These are phyloP conservation scores for Papilio machaon DNA, from an alignment of 1,140 invertebrate species.

Conservation along the genomic window DNA sequence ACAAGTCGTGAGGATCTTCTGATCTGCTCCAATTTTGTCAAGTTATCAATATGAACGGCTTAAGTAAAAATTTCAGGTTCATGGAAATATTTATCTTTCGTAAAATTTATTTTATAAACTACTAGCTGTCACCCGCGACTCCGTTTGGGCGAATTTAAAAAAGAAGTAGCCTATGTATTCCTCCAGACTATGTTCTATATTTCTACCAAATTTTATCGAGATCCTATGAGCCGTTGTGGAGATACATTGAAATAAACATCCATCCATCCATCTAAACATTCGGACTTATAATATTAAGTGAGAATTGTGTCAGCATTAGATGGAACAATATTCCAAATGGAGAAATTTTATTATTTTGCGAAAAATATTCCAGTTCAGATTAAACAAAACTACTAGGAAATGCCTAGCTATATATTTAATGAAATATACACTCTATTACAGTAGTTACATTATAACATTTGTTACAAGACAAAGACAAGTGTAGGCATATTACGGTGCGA, in stretches of 20 bases:
- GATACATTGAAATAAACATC: no score
- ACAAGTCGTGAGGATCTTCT: conserved; percentile 18
- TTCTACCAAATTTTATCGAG: no score
- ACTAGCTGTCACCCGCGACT: no score
- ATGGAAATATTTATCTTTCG: background rate
- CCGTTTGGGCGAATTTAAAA: no score
- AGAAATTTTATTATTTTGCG: background rate
- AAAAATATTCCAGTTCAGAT: background rate
- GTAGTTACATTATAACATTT: background rate
- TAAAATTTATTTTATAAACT: background rate
- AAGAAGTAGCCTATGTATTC: no score
- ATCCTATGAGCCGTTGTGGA: no score
- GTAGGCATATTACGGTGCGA: background rate
- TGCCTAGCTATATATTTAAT: background rate
- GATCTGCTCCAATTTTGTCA: conserved; percentile 14
- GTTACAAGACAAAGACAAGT: background rate
- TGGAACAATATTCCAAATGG: no score
- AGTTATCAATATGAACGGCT: background rate
- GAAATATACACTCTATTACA: background rate
- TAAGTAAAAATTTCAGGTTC: background rate
- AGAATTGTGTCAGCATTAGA: no score
- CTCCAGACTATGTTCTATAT: no score
- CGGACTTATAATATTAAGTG: no score
- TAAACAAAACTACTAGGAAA: background rate
- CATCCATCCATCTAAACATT: no score